A percentile compares a stretch with the other conserved stretches of the same genome.
Conservation (phyloP, 1,140 invertebrate species). For the Metaphire vulgaris region DNA sequence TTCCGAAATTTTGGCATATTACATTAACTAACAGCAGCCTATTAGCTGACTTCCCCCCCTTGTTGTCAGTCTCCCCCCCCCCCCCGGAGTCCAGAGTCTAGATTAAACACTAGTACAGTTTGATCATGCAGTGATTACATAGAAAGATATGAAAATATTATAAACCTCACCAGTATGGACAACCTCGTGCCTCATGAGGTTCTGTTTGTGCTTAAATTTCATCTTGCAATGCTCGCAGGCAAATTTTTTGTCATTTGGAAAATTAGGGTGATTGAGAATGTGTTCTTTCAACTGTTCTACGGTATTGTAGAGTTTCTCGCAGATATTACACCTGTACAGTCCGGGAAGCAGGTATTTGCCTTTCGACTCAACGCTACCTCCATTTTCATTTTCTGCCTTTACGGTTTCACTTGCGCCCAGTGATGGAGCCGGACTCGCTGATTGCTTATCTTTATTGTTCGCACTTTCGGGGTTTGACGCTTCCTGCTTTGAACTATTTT, state of each 20-base stretch:
- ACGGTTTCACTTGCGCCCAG: background rate
- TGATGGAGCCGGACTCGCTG: background rate
- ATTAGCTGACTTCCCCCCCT: too few relatives aligned
- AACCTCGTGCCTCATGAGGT: conserved; percentile 43
- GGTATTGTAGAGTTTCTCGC: conserved; percentile 45
- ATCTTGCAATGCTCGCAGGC: conserved; percentile 47
- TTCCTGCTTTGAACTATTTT: background rate
- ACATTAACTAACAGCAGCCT: too few relatives aligned
- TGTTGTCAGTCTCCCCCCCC: too few relatives aligned
- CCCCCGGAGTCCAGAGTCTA: too few relatives aligned
- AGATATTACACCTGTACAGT: conserved; percentile 52
- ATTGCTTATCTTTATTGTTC: background rate
- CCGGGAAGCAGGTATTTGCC: conserved; percentile 31
- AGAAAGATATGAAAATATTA: too few relatives aligned
- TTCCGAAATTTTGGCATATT: too few relatives aligned
- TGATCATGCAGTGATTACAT: too few relatives aligned
- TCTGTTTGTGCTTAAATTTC: conserved; percentile 46
- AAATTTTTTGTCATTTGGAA: conserved; percentile 33
- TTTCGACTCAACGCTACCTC: background rate
- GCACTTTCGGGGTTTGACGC: too few relatives aligned
- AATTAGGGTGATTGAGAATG: conserved; percentile 32
- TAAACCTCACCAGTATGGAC: conserved; percentile 38
- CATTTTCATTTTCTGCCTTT: too few relatives aligned
- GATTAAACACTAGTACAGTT: too few relatives aligned
- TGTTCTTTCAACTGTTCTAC: conserved; percentile 43